Percentiles rank a stretch among this genome's conserved stretches.
Conservation (phyloP, 2,797 vertebrate species). For the Alauda arvensis region DNA sequence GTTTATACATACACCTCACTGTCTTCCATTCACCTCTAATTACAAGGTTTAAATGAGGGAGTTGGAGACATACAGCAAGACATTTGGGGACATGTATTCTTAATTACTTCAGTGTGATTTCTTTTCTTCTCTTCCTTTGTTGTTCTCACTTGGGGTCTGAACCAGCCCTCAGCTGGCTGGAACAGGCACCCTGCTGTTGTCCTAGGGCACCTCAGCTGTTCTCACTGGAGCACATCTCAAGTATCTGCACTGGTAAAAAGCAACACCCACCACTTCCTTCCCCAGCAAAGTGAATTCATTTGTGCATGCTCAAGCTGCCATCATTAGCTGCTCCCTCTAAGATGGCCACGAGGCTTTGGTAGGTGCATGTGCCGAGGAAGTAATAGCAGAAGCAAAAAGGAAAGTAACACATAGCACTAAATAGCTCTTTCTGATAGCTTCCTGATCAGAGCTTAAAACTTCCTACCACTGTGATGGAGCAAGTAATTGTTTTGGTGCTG, state of each 20-base stretch:
- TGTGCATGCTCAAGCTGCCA: neutral
- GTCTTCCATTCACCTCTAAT: constrained; percentile 37
- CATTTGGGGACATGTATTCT: neutral
- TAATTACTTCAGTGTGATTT: constrained; percentile 16
- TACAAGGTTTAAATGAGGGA: neutral
- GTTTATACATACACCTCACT: constrained; percentile 29
- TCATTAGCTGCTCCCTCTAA: neutral
- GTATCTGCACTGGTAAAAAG: neutral
- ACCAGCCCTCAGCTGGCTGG: neutral
- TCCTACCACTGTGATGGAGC: neutral
- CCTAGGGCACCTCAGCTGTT: neutral
- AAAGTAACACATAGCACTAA: neutral
- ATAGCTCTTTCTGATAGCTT: neutral
- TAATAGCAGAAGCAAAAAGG: neutral
- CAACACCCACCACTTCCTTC: neutral
- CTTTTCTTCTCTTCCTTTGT: constrained; percentile 1
- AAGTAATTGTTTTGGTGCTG: neutral
- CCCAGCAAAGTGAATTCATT: neutral
- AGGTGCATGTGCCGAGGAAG: neutral
- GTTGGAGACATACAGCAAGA: neutral
- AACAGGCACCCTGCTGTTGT: neutral
- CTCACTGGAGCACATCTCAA: neutral
- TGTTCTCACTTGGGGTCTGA: neutral
- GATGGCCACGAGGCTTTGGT: neutral
- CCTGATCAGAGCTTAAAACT: neutral